Percentiles rank a stretch among this genome's conserved stretches.
These are phyloP conservation scores for Calameuta pallipes DNA, from an alignment of 2,888 invertebrate genomes.

Conservation along the genomic window DNA sequence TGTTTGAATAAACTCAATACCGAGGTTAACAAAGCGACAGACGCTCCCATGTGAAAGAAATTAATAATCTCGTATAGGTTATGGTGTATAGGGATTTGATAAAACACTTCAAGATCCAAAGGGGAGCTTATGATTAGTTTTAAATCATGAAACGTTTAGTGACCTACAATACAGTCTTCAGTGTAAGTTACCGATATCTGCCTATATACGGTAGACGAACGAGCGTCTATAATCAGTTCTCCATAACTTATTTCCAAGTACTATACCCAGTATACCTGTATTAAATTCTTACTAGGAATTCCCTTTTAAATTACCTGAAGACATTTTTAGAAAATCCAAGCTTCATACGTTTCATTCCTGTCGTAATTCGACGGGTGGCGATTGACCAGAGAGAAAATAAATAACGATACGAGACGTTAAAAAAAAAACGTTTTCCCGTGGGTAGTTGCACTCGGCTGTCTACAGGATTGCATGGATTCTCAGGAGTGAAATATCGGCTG, in stretches of 20 bases:
- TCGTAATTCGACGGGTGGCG: constrained; percentile 28
- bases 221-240: not conserved
- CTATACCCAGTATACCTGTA: not conserved
- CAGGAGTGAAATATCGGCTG: not conserved
- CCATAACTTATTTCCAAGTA: not conserved
- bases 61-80: not conserved
- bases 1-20: not conserved
- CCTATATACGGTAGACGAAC: not conserved
- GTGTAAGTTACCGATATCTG: not conserved
- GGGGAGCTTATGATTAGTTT: not conserved
- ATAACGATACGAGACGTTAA: not conserved
- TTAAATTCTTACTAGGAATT: not conserved
- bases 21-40: not conserved
- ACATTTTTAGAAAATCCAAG: constrained; percentile 37
- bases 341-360: constrained; percentile 3
- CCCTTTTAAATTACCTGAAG: constrained; percentile 24
- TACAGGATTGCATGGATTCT: not conserved
- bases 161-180: not conserved
- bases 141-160: not conserved
- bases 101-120: not conserved
- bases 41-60: not conserved
- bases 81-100: not conserved
- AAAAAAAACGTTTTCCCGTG: not conserved
- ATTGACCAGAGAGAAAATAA: not conserved
- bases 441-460: not conserved